Base-by-base conservation (phyloP, 92 coral and sea anemone genomes). In the Phenganax subtilis region DNA sequence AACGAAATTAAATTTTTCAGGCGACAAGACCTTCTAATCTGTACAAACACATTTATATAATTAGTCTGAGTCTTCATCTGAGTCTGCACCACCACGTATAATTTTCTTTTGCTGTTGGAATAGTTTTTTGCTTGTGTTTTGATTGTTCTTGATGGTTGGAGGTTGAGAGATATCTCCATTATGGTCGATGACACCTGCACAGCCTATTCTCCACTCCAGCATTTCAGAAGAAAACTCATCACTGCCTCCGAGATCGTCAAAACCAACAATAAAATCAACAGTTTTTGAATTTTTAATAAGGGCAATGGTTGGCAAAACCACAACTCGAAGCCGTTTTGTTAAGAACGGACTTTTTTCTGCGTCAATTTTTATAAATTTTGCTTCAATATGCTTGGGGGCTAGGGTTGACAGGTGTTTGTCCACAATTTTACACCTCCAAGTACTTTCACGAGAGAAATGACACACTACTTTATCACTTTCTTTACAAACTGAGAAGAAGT, bases 201-300 rank as follows among this genome's bases (percentile, higher is more conserved):
- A 91, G 14, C 97, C 99, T 58, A 96, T 92, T 55, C 99, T 82
- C 99, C 99, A 96, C 68, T 90, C 99, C 89, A 96, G 80, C 96
- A 96, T 87, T 56, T 88, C 93, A 61, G 96, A 92, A 8, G 89
- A 85, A 63, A 92, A 96, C 11, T 96, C 99, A 72, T 96, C 99
- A 67, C 87, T 89, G 30, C 99, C 99, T 1, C 99, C 99, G 27
- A 96, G 87, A 54, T 96, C 99, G 70, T 96, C 99, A 82, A 96
- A 96, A 10, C 99, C 99, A 53, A 90, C 86, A 81, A 96, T 88
- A n/a, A 92, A 88, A 86, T 96, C 99, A 9, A 89, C 88, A 75
- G 91, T 92, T 81, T 96, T 96, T 4, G 92, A 93, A 87, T 96
- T 97, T 87, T 90, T 96, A 8, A 92, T 76, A 58, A 96, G 78